Evolutionary conservation across 1,140 invertebrate genomes (phyloP), one percentile per base, ranked within the genome.

Genomic region (Holotrichia oblita): DNA sequence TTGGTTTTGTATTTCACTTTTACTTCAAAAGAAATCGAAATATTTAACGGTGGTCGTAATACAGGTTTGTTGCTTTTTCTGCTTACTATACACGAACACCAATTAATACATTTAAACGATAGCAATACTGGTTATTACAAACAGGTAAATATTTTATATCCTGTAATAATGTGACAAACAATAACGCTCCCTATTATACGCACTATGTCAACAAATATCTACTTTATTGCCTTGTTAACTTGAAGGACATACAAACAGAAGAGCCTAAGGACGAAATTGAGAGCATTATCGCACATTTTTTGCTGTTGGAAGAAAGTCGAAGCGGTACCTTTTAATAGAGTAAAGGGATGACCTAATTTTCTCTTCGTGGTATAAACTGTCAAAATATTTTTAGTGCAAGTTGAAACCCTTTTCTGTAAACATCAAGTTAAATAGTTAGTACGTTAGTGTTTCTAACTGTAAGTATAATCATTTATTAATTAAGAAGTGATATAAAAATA

Each of bases 351-450:
- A 69, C 61, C 61, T 69, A 69, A 34, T 69, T 69, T 69, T 27
- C 22, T 22, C 22, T 8, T 27, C 17, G 27, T 7, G 61, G 61
- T 40, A 40, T 20, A 61, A 6, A 55, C 12, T 78, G 78, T 75
- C 78, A 78, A 78, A 78, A 78, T 75, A 78, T 78, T 78, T 73
- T 75, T 72, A 78, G 78, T 78, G 40, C 24, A 34, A 24, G 17
- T 22, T 61, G 44, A 55, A 77, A 69, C 0, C 6, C 8, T 27
- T 69, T 69, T 69, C 61, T 27, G 61, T 69, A 69, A 69, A 69
- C 61, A 69, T 22, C 61, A 22, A 14, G 44, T 48, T 10, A 14
- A 48, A 48, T 34, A 34, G 27, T 34, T 34, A 34, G 27, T 34
- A 34, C 27, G 27, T 34, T 34, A 4, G 27, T 34, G 27, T 34